These are phyloP conservation scores for Latrodectus elegans DNA, from an alignment of 2,888 invertebrate genomes.

Conservation along the genomic window DNA sequence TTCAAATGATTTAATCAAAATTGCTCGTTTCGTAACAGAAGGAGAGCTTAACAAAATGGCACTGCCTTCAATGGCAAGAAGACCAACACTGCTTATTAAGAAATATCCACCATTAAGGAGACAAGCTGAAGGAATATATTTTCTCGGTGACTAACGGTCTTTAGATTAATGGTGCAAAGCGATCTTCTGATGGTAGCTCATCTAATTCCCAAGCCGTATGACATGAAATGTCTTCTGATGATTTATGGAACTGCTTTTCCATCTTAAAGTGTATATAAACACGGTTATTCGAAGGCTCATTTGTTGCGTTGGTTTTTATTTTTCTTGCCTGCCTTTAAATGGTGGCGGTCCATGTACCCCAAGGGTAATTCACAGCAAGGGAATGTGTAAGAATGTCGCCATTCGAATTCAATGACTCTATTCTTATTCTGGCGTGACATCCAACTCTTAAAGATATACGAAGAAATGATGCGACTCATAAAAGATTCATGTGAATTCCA, in stretches of 20 bases:
- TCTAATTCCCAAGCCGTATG: slow-evolving; percentile 39
- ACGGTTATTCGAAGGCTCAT: too few species aligned
- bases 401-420: slow-evolving; percentile 1
- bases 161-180: slow-evolving; percentile 54
- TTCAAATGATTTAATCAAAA: slow-evolving; percentile 21
- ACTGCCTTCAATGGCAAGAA: slow-evolving; percentile 12
- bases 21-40: slow-evolving; percentile 1
- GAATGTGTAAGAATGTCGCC: not conserved
- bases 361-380: too few species aligned
- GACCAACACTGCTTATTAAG: slow-evolving; percentile 56
- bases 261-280: not conserved
- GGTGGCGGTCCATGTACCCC: too few species aligned
- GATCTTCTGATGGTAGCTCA: slow-evolving; percentile 20
- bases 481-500: too few species aligned
- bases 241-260: slow-evolving; percentile 32
- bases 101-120: slow-evolving; percentile 28
- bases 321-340: too few species aligned
- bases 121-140: slow-evolving; percentile 16
- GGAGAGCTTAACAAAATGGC: slow-evolving; percentile 6
- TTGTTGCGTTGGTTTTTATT: too few species aligned
- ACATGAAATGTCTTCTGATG: slow-evolving; percentile 35
- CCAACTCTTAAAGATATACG: not conserved
- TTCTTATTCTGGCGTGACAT: not conserved
- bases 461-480: too few species aligned
- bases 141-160: slow-evolving; percentile 31